Conservation (phyloP, 2,113 vertebrate species). For the Toxotes jaculatrix region DNA sequence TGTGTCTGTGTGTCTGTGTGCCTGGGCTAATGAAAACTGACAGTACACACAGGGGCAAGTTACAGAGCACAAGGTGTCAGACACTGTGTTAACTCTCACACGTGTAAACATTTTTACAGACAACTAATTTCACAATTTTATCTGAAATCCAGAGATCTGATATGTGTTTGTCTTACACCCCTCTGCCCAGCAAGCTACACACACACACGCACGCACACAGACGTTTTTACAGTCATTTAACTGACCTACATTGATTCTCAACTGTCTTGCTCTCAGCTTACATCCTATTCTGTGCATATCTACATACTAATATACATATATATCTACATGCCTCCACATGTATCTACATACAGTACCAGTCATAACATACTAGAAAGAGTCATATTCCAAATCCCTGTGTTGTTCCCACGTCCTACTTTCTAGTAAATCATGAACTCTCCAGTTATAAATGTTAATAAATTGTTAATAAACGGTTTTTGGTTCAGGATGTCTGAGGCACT, state of each 20-base stretch:
- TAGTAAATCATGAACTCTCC: neutral
- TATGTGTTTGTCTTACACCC: neutral
- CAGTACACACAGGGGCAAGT: neutral
- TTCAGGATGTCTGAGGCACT: neutral
- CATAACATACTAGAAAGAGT: too few species aligned
- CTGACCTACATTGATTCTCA: neutral
- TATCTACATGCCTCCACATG: too few species aligned
- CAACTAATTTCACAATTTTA: constrained; percentile 4
- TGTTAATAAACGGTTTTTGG: neutral
- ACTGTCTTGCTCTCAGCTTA: neutral
- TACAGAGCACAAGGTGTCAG: neutral
- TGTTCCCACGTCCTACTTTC: neutral
- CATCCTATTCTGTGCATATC: too few species aligned
- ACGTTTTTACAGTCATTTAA: neutral
- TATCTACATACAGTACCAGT: neutral
- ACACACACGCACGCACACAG: neutral
- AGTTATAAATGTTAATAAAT: neutral
- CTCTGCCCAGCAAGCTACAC: neutral
- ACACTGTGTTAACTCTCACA: neutral
- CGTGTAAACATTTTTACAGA: constrained; percentile 9
- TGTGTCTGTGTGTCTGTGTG: neutral
- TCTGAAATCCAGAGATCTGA: neutral
- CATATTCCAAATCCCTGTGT: neutral
- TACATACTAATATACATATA: too few species aligned
- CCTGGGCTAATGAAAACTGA: constrained; percentile 20